Evolutionary conservation across 2,113 vertebrate species (phyloP).

Genomic region (Cynocephalus volans): DNA sequence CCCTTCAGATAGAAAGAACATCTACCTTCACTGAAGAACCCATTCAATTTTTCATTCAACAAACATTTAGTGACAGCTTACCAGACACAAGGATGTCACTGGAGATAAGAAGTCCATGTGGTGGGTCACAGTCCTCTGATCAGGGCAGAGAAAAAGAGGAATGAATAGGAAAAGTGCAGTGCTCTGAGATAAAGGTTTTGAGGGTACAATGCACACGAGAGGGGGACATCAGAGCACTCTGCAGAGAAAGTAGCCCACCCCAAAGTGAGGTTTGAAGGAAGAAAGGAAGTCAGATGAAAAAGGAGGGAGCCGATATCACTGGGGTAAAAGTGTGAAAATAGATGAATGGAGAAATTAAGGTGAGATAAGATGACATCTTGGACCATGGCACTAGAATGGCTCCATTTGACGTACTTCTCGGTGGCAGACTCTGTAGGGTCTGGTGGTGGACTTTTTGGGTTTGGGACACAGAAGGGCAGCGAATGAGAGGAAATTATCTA

Average conservation of each 20-base stretch:
- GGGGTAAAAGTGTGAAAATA: not conserved
- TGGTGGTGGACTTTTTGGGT: no score
- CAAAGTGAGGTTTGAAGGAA: not conserved
- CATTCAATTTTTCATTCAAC: not conserved
- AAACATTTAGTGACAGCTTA: not conserved
- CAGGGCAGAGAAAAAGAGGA: not conserved
- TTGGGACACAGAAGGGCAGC: not conserved
- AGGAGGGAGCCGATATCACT: not conserved
- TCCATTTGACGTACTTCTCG: not conserved
- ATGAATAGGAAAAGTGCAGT: no score
- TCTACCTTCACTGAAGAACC: not conserved
- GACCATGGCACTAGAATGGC: not conserved
- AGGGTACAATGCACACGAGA: not conserved
- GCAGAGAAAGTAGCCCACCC: rapidly evolving
- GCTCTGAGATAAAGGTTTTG: not conserved
- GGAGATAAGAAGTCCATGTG: not conserved
- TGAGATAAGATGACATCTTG: not conserved
- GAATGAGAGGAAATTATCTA: not conserved
- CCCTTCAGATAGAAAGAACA: not conserved
- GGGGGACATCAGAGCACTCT: no score
- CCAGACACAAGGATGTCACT: not conserved
- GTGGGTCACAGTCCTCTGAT: not conserved
- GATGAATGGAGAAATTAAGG: not conserved
- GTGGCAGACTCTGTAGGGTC: not conserved
- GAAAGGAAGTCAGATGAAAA: not conserved